Evolutionary conservation across 1,140 invertebrate species (phyloP).

Genomic region (Ruditapes philippinarum): DNA sequence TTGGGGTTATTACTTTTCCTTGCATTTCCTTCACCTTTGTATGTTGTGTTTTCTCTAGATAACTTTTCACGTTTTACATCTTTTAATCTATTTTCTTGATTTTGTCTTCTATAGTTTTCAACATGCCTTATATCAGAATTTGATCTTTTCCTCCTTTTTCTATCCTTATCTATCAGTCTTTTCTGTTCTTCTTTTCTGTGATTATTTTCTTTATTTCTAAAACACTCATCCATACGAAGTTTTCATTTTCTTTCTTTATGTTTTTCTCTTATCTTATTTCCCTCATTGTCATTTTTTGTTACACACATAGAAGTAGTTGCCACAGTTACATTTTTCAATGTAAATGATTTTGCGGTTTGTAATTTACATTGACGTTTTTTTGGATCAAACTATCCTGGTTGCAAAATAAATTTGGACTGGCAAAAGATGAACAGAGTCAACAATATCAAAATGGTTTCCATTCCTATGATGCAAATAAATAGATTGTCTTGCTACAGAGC

Average conservation of each 20-base stretch:
- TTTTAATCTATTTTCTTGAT: not conserved
- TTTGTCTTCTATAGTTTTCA: not conserved
- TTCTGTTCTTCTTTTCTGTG: not conserved
- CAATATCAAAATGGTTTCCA: constrained; percentile 49
- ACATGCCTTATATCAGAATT: not conserved
- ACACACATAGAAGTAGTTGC: too few relatives aligned
- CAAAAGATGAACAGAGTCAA: not conserved
- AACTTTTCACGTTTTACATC: not conserved
- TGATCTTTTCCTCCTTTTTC: not conserved
- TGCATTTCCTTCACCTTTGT: not conserved
- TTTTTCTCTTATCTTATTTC: too few relatives aligned
- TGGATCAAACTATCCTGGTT: too few relatives aligned
- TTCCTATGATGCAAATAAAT: constrained; percentile 41
- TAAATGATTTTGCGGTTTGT: too few relatives aligned
- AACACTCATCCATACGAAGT: not conserved
- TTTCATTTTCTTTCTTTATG: too few relatives aligned
- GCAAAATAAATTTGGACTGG: too few relatives aligned
- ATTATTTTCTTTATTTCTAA: not conserved
- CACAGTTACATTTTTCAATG: too few relatives aligned
- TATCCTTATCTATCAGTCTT: not conserved
- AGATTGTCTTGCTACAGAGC: too few relatives aligned
- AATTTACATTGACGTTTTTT: too few relatives aligned
- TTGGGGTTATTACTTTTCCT: not conserved
- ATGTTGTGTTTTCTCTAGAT: not conserved
- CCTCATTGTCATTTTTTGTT: too few relatives aligned